Conservation (phyloP, 2,888 invertebrate species). For the Stomorhina lunata region DNA sequence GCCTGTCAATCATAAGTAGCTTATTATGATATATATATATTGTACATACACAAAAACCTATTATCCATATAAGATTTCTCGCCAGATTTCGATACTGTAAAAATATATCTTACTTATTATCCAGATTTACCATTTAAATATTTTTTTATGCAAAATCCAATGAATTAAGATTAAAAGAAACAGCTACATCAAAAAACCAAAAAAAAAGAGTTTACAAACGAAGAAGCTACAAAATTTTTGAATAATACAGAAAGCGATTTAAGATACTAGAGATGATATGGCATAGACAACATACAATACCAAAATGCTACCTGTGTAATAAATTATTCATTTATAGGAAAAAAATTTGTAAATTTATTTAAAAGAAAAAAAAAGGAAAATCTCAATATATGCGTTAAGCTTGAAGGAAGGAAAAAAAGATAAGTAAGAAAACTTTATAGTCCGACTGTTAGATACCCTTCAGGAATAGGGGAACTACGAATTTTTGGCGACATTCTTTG, state of each 20-base stretch:
- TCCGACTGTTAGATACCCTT: too few species aligned
- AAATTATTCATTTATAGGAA: slow-evolving; percentile 53
- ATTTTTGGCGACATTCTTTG: too few species aligned
- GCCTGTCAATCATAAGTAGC: too few species aligned
- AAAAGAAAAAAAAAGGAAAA: slow-evolving; percentile 24
- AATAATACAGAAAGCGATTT: slow-evolving; percentile 2
- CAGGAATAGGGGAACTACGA: too few species aligned
- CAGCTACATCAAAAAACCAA: slow-evolving; percentile 5
- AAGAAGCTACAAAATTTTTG: background rate
- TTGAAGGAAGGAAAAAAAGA: too few species aligned
- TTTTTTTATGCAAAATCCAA: slow-evolving; percentile 42
- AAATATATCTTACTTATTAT: slow-evolving; percentile 15
- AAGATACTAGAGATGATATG: slow-evolving; percentile 33
- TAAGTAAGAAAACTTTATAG: too few species aligned
- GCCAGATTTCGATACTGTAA: background rate
- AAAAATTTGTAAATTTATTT: slow-evolving; percentile 39
- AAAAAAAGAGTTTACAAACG: slow-evolving; percentile 10
- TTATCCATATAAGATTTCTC: background rate
- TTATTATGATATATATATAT: too few species aligned
- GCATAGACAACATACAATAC: background rate
- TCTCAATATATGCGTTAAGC: background rate
- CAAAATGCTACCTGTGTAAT: slow-evolving; percentile 47
- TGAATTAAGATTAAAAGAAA: slow-evolving; percentile 30
- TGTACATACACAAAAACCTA: background rate
- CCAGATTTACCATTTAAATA: slow-evolving; percentile 12